These are phyloP conservation scores for Caenorhabditis afra DNA, from an alignment of 2,888 invertebrate species.

Conservation along the genomic window DNA sequence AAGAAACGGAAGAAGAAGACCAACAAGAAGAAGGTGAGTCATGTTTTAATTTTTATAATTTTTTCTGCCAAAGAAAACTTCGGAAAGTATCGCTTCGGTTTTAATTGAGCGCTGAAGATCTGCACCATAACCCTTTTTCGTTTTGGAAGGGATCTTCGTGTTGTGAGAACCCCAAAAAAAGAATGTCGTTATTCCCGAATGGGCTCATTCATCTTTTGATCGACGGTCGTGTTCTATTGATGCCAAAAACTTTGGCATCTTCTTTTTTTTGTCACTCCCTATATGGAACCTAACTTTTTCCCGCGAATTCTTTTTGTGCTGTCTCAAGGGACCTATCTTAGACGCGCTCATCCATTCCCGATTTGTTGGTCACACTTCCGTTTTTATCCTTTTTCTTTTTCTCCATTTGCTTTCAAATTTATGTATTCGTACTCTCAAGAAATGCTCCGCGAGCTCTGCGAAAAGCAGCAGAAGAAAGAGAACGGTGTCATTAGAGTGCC, in stretches of 20 bases:
- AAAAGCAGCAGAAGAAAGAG: neutral
- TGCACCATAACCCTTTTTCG: too few species aligned
- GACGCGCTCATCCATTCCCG: conserved; percentile 21
- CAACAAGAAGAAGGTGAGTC: conserved; percentile 70
- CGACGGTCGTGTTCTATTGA: neutral
- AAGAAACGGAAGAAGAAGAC: conserved; percentile 75
- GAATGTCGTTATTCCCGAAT: neutral
- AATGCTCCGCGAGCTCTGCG: neutral
- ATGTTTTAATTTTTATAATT: neutral
- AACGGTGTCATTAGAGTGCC: neutral
- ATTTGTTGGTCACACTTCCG: conserved; percentile 18
- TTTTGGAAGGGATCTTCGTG: too few species aligned
- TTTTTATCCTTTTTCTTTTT: neutral
- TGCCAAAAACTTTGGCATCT: neutral
- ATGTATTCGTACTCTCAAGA: conserved; percentile 18
- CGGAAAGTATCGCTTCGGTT: too few species aligned
- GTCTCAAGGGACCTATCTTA: conserved; percentile 28
- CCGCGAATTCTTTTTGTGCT: neutral
- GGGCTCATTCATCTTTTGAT: neutral
- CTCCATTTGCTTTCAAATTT: conserved; percentile 1
- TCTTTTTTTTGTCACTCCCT: neutral
- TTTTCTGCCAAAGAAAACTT: too few species aligned
- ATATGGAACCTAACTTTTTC: neutral
- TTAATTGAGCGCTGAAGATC: too few species aligned
- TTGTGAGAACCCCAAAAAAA: too few species aligned